A percentile compares a stretch with the other conserved stretches of the same genome.
phyloP scores from a whole-genome alignment of 2,113 vertebrate species.

The Archocentrus centrarchus region DNA sequence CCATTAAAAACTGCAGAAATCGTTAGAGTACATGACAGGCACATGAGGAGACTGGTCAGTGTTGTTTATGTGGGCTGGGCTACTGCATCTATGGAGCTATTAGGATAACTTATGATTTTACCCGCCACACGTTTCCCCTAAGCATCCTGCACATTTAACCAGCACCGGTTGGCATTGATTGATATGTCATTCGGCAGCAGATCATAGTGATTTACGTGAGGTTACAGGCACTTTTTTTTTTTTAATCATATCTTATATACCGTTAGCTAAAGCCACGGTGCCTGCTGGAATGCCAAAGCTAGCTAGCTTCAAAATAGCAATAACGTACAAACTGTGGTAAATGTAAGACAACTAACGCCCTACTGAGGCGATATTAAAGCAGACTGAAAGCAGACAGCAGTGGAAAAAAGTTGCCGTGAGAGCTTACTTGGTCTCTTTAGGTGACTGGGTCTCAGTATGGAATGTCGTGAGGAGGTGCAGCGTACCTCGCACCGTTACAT shows the following conservation, averaged over 20 bases:
- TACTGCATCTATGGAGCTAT: slow-evolving; percentile 11
- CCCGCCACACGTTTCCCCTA: neutral
- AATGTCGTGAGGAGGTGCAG: slow-evolving; percentile 21
- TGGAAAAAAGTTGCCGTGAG: neutral
- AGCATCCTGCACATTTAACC: neutral
- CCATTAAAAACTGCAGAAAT: neutral
- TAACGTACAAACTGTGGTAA: neutral
- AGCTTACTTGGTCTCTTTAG: slow-evolving; percentile 49
- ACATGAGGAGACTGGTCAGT: neutral
- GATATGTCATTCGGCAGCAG: rapidly evolving
- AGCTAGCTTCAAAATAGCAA: slow-evolving; percentile 62
- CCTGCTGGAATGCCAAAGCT: slow-evolving; percentile 50
- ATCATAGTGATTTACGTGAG: neutral
- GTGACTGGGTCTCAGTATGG: slow-evolving; percentile 14
- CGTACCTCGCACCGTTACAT: slow-evolving; percentile 52
- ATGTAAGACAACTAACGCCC: neutral
- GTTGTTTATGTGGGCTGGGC: slow-evolving; percentile 20
- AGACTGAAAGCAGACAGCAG: neutral
- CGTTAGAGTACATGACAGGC: neutral
- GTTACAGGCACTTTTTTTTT: neutral
- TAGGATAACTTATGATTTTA: neutral
- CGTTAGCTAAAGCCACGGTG: neutral
- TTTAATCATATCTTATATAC: neutral
- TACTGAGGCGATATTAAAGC: neutral
- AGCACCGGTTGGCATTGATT: rapidly evolving